Percentiles rank a stretch among this genome's conserved stretches.
Evolutionary conservation across 2,888 invertebrate species (phyloP).

Genomic region (Drosophila mimica): DNA sequence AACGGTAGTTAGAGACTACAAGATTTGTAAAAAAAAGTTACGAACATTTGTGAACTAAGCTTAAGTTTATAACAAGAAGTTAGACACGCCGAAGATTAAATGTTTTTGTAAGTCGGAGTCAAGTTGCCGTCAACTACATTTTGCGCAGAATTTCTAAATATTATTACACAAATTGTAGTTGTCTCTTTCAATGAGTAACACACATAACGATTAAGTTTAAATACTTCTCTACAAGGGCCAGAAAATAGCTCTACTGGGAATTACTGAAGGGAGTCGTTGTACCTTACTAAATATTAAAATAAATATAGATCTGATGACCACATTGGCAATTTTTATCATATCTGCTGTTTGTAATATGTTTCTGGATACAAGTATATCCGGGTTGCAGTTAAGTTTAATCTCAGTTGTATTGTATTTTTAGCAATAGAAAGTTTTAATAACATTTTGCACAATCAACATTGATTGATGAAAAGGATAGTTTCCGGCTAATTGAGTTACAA

Average conservation of each 20-base stretch:
- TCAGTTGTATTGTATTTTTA: not conserved
- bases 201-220: not conserved
- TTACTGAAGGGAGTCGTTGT: not conserved
- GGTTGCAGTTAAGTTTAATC: not conserved
- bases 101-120: not conserved
- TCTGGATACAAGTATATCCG: not conserved
- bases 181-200: not conserved
- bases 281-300: not conserved
- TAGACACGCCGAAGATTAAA: not conserved
- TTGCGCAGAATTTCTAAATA: not conserved
- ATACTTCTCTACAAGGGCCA: too few species aligned
- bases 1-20: slow-evolving; percentile 3
- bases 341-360: not conserved
- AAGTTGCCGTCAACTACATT: not conserved
- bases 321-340: not conserved
- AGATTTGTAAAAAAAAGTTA: slow-evolving; percentile 14
- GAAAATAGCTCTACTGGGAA: not conserved
- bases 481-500: not conserved
- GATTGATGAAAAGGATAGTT: slow-evolving; percentile 8
- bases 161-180: not conserved
- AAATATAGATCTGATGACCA: not conserved
- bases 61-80: not conserved
- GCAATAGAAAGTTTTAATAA: not conserved
- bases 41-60: not conserved
- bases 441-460: slow-evolving; percentile 4